Percentiles rank a stretch among this genome's conserved stretches.
These are phyloP conservation scores for Euzophera pinguis DNA, from an alignment of 2,888 invertebrate genomes.

Conservation along the genomic window DNA sequence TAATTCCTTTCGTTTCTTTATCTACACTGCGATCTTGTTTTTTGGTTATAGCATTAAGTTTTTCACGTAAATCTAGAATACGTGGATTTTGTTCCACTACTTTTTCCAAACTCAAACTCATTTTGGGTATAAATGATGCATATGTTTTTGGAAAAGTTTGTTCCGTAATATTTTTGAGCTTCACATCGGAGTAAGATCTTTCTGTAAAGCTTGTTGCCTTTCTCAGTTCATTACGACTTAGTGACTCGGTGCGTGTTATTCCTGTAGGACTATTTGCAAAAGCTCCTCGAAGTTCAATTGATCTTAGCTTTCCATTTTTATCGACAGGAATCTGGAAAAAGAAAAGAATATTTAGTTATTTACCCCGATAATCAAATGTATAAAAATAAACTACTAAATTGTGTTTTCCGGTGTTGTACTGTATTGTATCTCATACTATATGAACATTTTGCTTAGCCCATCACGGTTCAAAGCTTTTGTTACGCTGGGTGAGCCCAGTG, in stretches of 20 bases:
- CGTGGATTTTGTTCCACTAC: constrained; percentile 67
- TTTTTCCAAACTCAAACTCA: constrained; percentile 65
- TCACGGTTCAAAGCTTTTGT: constrained; percentile 65
- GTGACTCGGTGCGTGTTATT: constrained; percentile 46
- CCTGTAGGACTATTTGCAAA: constrained; percentile 53
- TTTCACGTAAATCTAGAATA: constrained; percentile 69
- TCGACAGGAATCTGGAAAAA: constrained; percentile 70
- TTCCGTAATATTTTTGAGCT: constrained; percentile 50
- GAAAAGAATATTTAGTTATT: constrained; percentile 21
- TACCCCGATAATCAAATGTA: background rate
- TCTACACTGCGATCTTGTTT: constrained; percentile 65
- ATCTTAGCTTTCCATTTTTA: constrained; percentile 66
- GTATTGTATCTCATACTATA: constrained; percentile 11
- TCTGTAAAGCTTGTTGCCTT: constrained; percentile 39
- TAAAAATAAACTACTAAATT: background rate
- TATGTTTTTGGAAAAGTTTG: constrained; percentile 57
- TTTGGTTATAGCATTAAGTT: constrained; percentile 67
- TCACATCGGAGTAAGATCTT: constrained; percentile 39
- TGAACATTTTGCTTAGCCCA: constrained; percentile 33
- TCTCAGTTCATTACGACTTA: constrained; percentile 39
- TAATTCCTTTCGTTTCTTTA: constrained; percentile 62
- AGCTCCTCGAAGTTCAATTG: constrained; percentile 56
- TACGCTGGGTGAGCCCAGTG: constrained; percentile 58
- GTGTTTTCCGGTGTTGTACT: background rate
- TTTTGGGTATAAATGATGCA: constrained; percentile 67